Conservation (phyloP, 2,113 vertebrate species). For the Pterocles burchelli region DNA sequence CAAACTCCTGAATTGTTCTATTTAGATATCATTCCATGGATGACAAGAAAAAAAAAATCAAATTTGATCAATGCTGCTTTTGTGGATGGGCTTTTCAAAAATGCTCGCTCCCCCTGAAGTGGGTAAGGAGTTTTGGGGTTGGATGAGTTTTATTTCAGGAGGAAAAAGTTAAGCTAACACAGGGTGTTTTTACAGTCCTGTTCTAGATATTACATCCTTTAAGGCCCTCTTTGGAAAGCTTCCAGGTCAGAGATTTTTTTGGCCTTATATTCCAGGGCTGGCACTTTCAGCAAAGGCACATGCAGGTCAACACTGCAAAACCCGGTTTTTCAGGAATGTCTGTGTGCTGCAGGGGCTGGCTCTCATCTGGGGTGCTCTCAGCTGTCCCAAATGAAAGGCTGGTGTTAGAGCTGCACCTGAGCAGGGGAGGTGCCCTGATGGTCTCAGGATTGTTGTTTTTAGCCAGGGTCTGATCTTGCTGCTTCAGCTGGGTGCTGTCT, state of each 20-base stretch:
- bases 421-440: not conserved
- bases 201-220: not conserved
- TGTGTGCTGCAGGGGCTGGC: not conserved
- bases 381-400: not conserved
- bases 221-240: not conserved
- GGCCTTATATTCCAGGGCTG: not conserved
- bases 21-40: not conserved
- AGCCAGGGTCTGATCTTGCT: not conserved
- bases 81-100: not conserved
- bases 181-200: not conserved
- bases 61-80: not conserved
- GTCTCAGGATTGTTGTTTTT: not conserved
- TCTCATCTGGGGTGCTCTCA: not conserved
- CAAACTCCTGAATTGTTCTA: not conserved
- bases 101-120: not conserved
- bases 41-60: not conserved
- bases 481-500: not conserved
- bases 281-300: not conserved
- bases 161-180: not conserved
- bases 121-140: not conserved
- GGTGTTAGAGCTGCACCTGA: not conserved
- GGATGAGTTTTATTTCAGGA: not conserved
- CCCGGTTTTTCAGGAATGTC: not conserved
- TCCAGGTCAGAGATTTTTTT: not conserved
- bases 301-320: not conserved